Evolutionary conservation across 2,888 invertebrate species (phyloP), one percentile per base, ranked within the genome.

Genomic region (Cyaniris semiargus): DNA sequence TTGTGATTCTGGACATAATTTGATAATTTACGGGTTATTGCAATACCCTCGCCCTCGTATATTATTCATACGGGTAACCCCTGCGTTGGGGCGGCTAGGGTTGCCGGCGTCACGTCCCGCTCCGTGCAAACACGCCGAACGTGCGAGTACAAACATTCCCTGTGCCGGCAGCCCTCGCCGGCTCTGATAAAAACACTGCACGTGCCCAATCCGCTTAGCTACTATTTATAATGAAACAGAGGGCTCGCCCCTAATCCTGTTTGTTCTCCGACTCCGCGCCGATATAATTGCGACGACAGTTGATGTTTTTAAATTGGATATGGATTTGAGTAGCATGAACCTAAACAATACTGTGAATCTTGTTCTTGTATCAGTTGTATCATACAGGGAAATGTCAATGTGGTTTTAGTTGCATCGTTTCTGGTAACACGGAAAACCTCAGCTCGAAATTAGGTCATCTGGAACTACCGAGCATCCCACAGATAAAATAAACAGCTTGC

Each of bases 1-100:
- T 76, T 78, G 77, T 78, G 77, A 75, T 60, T 78, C 78, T 79
- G 80, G 86, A 90, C 90, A 89, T 91, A 92, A 92, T 92, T 90
- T 89, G 92, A 92, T 92, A 92, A 92, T 90, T 89, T 88, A 85
- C 85, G 89, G 88, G 88, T 89, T 92, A 92, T 92, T 90, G 88
- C 88, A 87, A 90, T 86, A 85, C 85, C 85, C 86, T 84, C 84
- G 82, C 85, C 87, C 86, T 86, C 87, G 83, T 85, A 86, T 85
- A 91, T 92, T 93, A 93, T 93, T 93, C 92, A 93, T 92, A 90
- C 87, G 85, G 88, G 87, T 90, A 88, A 86, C 86, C 85, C 86
- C 85, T 86, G 86, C 86, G 86, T 87, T 89, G 88, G 88, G 88
- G 89, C 81, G 80, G 66, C 66, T 66, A 66, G 66, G 66, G 66